phyloP scores from a whole-genome alignment of 2,888 invertebrate species.

The Adelphocoris suturalis region DNA sequence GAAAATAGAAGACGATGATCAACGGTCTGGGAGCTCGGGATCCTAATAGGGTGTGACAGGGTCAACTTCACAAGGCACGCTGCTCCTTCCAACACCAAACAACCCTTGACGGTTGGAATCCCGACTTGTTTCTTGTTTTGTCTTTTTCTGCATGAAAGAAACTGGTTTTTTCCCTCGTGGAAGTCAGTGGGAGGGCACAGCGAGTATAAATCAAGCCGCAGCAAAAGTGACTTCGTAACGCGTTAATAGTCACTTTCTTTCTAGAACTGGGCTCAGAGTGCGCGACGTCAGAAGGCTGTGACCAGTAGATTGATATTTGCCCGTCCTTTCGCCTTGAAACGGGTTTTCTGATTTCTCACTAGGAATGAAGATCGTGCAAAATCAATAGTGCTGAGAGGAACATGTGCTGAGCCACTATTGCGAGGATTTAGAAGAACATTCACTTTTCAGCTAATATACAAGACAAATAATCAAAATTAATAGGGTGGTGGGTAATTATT shows the following conservation, averaged over 20 bases:
- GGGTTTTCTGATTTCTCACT: too few species aligned
- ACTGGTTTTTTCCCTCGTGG: background rate
- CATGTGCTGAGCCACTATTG: too few species aligned
- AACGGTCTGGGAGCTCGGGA: background rate
- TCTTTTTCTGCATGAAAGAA: background rate
- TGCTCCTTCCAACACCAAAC: conserved; percentile 2
- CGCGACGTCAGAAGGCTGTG: background rate
- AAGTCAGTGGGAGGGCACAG: background rate
- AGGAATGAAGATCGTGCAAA: too few species aligned
- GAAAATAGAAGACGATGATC: background rate
- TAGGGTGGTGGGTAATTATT: too few species aligned
- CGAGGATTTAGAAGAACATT: too few species aligned
- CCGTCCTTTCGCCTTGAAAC: too few species aligned
- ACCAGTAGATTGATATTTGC: too few species aligned
- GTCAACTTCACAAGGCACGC: conserved; percentile 17
- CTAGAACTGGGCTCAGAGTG: background rate
- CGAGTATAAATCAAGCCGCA: conserved; percentile 1
- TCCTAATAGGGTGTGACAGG: conserved; percentile 34
- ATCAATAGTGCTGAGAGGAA: too few species aligned
- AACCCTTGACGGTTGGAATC: background rate
- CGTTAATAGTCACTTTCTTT: conserved; percentile 15
- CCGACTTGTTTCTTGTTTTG: background rate
- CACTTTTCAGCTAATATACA: too few species aligned
- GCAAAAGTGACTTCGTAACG: conserved; percentile 21
- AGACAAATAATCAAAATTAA: too few species aligned